These are phyloP conservation scores for Drosophila lacicola DNA, from an alignment of 2,888 invertebrate genomes.

Conservation along the genomic window DNA sequence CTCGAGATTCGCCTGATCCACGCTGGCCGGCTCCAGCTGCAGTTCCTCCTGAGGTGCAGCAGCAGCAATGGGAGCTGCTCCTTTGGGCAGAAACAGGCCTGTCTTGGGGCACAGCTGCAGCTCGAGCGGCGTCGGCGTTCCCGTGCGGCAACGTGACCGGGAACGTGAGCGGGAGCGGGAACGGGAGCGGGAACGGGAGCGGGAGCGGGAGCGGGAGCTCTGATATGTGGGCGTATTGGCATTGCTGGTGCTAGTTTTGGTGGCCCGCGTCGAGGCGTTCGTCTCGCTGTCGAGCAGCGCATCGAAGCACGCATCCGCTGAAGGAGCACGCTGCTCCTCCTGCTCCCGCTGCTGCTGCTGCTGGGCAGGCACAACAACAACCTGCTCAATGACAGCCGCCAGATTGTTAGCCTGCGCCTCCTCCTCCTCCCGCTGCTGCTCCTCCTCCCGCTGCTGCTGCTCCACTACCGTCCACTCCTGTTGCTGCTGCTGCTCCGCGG, in stretches of 20 bases:
- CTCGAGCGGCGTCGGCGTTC: slow-evolving; percentile 54
- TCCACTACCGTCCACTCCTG: slow-evolving; percentile 26
- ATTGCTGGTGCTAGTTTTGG: slow-evolving; percentile 58
- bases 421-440: slow-evolving; percentile 21
- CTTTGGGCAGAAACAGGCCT: slow-evolving; percentile 79
- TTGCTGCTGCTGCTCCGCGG: slow-evolving; percentile 15
- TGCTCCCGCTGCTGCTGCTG: slow-evolving; percentile 10
- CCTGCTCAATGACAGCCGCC: slow-evolving; percentile 56
- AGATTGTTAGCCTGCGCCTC: slow-evolving; percentile 29
- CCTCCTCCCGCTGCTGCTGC: slow-evolving; percentile 4
- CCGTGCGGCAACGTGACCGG: not conserved
- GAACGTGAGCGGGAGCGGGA: slow-evolving; percentile 25
- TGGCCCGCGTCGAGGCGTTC: slow-evolving; percentile 66
- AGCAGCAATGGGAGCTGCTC: slow-evolving; percentile 4
- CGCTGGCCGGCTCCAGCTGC: not conserved
- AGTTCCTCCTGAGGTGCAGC: slow-evolving; percentile 6
- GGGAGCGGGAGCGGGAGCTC: slow-evolving; percentile 37
- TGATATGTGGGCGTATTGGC: slow-evolving; percentile 71
- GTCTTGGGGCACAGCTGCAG: slow-evolving; percentile 83
- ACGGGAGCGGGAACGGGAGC: not conserved
- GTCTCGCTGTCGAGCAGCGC: slow-evolving; percentile 69
- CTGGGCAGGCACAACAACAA: slow-evolving; percentile 57
- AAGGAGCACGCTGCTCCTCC: slow-evolving; percentile 6
- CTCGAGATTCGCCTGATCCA: slow-evolving; percentile 65
- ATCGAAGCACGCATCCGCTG: slow-evolving; percentile 56